Evolutionary conservation across 2,113 vertebrate genomes (phyloP).

Genomic region (Laterallus jamaicensis): DNA sequence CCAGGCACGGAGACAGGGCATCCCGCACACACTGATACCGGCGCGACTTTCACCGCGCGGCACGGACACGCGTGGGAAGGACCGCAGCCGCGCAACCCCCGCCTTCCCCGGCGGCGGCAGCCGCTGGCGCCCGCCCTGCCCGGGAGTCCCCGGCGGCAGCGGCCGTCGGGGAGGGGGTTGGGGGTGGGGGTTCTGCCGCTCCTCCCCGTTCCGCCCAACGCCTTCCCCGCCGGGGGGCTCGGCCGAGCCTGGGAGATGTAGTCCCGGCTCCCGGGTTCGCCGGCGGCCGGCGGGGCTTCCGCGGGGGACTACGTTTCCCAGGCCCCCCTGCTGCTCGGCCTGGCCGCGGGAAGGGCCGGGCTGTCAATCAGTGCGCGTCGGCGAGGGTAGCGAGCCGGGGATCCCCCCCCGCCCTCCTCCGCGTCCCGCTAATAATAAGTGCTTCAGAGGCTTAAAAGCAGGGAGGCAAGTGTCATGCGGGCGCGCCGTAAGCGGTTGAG

Average conservation of each 20-base stretch:
- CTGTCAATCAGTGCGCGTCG: conserved; percentile 74
- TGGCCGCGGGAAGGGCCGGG: conserved; percentile 51
- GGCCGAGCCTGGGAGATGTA: conserved; percentile 52
- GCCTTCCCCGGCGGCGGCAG: not conserved
- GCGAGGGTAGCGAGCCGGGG: conserved; percentile 9
- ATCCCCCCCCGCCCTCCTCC: conserved; percentile 13
- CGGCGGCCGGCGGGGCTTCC: not conserved
- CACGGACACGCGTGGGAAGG: not conserved
- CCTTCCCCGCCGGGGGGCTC: conserved; percentile 1
- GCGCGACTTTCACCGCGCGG: not conserved
- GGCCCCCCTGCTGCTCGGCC: conserved; percentile 20
- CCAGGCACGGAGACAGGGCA: not conserved
- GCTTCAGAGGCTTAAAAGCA: conserved; percentile 59
- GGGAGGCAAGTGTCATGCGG: conserved; percentile 74
- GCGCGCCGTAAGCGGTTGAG: conserved; percentile 32
- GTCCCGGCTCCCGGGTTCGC: conserved; percentile 23
- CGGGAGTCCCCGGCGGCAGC: not conserved
- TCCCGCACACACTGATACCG: not conserved
- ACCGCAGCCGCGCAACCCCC: not conserved
- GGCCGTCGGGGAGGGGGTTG: not conserved
- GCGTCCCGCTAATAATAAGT: conserved; percentile 58
- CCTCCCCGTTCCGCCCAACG: not conserved
- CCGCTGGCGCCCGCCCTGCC: not conserved
- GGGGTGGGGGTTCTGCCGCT: not conserved
- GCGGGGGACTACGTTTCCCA: conserved; percentile 58